Percentiles rank a stretch among this genome's conserved stretches.
Conservation (phyloP, 2,113 vertebrate genomes). For the Gambusia affinis region DNA sequence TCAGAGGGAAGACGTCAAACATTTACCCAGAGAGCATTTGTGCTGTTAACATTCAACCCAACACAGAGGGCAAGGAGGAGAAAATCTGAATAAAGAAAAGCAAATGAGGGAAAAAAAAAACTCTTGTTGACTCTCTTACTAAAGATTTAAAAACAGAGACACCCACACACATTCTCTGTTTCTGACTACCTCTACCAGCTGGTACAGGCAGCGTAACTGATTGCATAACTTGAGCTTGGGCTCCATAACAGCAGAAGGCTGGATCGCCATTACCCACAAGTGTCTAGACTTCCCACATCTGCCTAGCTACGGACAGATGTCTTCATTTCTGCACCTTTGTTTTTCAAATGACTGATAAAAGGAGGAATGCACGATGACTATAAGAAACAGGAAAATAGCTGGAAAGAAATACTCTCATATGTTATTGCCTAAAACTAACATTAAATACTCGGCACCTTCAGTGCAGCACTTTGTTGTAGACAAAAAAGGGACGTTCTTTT, state of each 20-base stretch:
- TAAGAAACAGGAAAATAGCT: background rate
- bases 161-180: slow-evolving; percentile 34
- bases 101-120: slow-evolving; percentile 3
- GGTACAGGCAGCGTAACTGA: slow-evolving; percentile 56
- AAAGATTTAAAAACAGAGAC: slow-evolving; percentile 62
- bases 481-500: background rate
- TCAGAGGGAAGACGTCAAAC: background rate
- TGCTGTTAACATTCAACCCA: background rate
- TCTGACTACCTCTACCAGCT: slow-evolving; percentile 69
- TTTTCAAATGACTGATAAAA: background rate
- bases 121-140: background rate
- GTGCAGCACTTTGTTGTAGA: background rate
- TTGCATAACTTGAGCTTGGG: slow-evolving; percentile 66
- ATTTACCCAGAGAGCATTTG: background rate
- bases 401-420: background rate
- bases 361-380: background rate
- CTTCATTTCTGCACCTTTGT: slow-evolving; percentile 12
- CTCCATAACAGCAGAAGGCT: slow-evolving; percentile 42
- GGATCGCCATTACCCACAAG: background rate
- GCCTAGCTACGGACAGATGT: slow-evolving; percentile 35
- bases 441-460: background rate
- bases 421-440: background rate
- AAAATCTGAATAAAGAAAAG: background rate
- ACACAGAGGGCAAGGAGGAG: background rate
- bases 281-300: slow-evolving; percentile 8